Conservation (phyloP, 2,888 invertebrate genomes). For the Patella caerulea region DNA sequence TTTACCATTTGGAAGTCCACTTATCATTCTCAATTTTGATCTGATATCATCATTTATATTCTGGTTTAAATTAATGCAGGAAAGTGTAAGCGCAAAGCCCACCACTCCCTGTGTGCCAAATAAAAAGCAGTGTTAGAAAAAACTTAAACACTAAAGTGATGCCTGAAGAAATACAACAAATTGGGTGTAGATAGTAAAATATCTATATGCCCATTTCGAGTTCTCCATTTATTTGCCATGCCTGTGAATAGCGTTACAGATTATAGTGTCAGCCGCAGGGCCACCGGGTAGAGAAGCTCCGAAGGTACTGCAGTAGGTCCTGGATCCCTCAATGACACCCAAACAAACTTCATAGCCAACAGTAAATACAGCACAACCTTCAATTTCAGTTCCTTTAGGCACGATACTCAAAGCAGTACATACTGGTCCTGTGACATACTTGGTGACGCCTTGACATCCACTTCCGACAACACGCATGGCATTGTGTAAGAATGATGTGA, state of each 20-base stretch:
- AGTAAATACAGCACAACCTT: neutral
- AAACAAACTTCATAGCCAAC: neutral
- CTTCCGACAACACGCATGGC: neutral
- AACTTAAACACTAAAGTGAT: no score
- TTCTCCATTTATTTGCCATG: neutral
- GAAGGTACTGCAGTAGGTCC: neutral
- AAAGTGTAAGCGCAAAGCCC: no score
- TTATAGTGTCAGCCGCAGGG: neutral
- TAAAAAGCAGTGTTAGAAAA: no score
- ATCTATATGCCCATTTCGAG: no score
- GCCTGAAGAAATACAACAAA: no score
- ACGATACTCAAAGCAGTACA: neutral
- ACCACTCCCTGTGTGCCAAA: no score
- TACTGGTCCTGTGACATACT: neutral
- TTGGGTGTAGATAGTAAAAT: no score
- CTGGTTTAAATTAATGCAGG: no score
- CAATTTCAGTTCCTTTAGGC: neutral
- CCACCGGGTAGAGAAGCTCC: neutral
- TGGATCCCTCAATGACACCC: neutral
- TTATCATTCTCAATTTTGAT: no score
- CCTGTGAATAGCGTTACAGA: neutral
- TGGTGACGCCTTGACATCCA: neutral
- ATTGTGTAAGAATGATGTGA: neutral
- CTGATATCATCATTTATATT: no score
- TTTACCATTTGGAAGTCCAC: no score